Evolutionary conservation across 2,113 vertebrate genomes (phyloP), one percentile per base, ranked within the genome.

Genomic region (Eublepharis macularius): DNA sequence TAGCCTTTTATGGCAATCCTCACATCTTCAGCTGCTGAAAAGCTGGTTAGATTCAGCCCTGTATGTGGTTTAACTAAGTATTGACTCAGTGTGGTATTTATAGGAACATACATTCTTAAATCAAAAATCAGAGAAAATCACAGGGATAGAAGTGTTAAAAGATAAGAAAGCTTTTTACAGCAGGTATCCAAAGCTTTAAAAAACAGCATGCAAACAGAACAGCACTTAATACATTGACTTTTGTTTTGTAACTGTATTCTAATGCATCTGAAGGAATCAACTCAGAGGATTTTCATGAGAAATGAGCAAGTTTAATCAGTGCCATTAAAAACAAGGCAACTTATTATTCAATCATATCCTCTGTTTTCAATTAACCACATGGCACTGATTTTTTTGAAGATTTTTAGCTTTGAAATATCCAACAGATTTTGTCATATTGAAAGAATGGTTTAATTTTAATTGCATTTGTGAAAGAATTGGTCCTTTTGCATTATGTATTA

Each of bases 361-460:
- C 74, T 60, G 8, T 83, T 93, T 89, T 82, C 78, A 17, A 75
- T 89, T 90, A 88, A 79, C 79, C 68, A 65, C 3, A 2, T 89
- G 86, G 79, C 74, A 92, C 14, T 94, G 91, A 92, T 85, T 86
- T 86, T 54, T 32, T 87, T 89, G 70, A 94, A 93, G 85, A 89
- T 92, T 92, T 80, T 81, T 88, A 94, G 81, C 86, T 88, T 93
- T 29, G 6, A 92, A 89, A 91, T 93, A 66, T 93, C 91, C 92
- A 91, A 85, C 4, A n/a, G n/a, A 14, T 89, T 94, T 88, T 94
- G 66, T 91, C 86, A 94, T 91, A 54, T 76, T 86, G 88, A 91
- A 39, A 87, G 76, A 80, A 36, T 14, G 2, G 39, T 90, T 95
- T 93, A 86, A 93, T 94, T 94, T 94, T 94, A 96, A 95, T 95